Evolutionary conservation across 2,797 vertebrate genomes (phyloP), one percentile per base, ranked within the genome.

Genomic region (Malacoraja senta): DNA sequence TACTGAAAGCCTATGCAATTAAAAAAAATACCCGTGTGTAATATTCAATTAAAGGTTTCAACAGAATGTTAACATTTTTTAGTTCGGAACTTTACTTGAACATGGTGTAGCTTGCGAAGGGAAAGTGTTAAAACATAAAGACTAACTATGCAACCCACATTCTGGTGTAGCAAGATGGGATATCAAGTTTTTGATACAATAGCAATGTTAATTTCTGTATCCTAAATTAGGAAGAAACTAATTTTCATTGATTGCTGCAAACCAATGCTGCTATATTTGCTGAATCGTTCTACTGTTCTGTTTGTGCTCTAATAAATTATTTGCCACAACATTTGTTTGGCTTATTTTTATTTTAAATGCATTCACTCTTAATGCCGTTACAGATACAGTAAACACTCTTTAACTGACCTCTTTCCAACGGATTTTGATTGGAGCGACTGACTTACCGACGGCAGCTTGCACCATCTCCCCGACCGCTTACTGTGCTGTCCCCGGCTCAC

Each of bases 161-260:
- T 65, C 63, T 24, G 12, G 32, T 65, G n/a, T 4, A 88, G 84
- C 15, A 17, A 65, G 29, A 32, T 1, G 6, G 58, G n/a, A 63
- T 61, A 63, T 86, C 12, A n/a, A n/a, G 58, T 86, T 86, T 65
- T 19, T 0, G 13, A 2, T 32, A 9, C 61, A 19, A 65, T 53
- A 32, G n/a, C 44, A 63, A 17, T 88, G 10, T 53, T 88, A 35
- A 65, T 32, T 68, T 88, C 61, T 76, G 71, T 92, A 74, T 76
- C 71, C 71, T 92, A 76, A 92, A 92, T 92, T 92, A 92, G 35
- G 71, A 92, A 92, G 32, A 35, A 44, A 53, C 35, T 35, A 92
- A 38, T 76, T 44, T 74, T 72, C 24, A 74, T 26, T 76, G 13
- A 44, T 38, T 92, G 35, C 24, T 72, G 71, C 65, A 44, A 72